These are phyloP conservation scores for Myripristis murdjan DNA, from an alignment of 2,797 vertebrate species.

Conservation along the genomic window DNA sequence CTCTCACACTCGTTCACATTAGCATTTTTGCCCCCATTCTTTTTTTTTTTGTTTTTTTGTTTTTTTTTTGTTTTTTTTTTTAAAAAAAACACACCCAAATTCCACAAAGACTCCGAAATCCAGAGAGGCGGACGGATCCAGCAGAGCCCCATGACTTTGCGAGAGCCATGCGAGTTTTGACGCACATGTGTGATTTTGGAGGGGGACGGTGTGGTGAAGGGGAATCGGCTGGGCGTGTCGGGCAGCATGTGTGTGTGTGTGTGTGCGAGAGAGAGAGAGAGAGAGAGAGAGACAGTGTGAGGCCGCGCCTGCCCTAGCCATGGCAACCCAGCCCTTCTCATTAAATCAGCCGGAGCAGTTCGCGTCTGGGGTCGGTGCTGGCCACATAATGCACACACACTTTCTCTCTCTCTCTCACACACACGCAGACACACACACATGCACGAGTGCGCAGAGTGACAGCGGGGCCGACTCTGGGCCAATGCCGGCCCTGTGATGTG, in stretches of 20 bases:
- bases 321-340: slow-evolving; percentile 78
- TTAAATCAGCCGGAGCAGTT: slow-evolving; percentile 81
- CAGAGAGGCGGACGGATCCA: slow-evolving; percentile 42
- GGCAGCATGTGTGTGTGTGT: slow-evolving; percentile 27
- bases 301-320: slow-evolving; percentile 54
- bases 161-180: slow-evolving; percentile 64
- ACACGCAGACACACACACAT: slow-evolving; percentile 28
- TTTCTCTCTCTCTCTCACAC: neutral
- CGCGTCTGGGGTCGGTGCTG: slow-evolving; percentile 66
- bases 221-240: slow-evolving; percentile 51
- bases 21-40: slow-evolving; percentile 59
- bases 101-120: slow-evolving; percentile 38
- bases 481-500: slow-evolving; percentile 83
- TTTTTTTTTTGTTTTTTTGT: slow-evolving; percentile 57
- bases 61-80: slow-evolving; percentile 52
- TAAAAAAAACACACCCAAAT: too few species aligned
- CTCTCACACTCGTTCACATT: slow-evolving; percentile 64
- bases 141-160: slow-evolving; percentile 40
- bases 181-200: slow-evolving; percentile 64
- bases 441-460: slow-evolving; percentile 55
- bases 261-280: too few species aligned
- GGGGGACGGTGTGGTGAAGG: slow-evolving; percentile 36
- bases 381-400: slow-evolving; percentile 56
- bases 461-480: slow-evolving; percentile 70
- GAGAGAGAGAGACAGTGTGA: slow-evolving; percentile 8